Conservation (phyloP, 2,888 invertebrate genomes). For the Sisyra nigra region DNA sequence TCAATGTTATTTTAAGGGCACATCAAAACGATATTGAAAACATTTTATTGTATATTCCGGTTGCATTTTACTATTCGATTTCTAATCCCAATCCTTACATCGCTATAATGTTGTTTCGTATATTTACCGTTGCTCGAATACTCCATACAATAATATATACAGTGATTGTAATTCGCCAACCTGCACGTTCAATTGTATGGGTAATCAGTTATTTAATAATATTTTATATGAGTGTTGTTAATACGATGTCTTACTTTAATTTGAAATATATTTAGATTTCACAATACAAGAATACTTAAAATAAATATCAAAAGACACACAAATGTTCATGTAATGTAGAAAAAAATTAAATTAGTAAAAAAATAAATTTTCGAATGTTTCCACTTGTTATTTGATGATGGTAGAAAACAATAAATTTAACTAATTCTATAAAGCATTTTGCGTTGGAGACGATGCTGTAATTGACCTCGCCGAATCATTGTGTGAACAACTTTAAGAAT, state of each 20-base stretch:
- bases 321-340: slow-evolving; percentile 14
- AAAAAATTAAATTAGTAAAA: slow-evolving; percentile 13
- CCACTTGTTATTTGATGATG: too few relatives aligned
- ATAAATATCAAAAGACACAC: slow-evolving; percentile 13
- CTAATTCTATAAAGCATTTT: slow-evolving; percentile 91
- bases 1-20: slow-evolving; percentile 32
- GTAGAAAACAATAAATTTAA: slow-evolving; percentile 35
- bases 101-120: slow-evolving; percentile 37
- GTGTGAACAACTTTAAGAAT: slow-evolving; percentile 83
- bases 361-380: too few relatives aligned
- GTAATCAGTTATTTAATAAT: slow-evolving; percentile 16
- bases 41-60: slow-evolving; percentile 44
- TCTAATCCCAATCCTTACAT: slow-evolving; percentile 34
- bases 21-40: slow-evolving; percentile 59
- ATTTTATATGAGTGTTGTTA: slow-evolving; percentile 16
- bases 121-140: slow-evolving; percentile 36
- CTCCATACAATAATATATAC: slow-evolving; percentile 49
- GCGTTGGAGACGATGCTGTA: slow-evolving; percentile 91
- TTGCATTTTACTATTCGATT: slow-evolving; percentile 40
- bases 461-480: slow-evolving; percentile 88
- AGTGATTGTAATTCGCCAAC: slow-evolving; percentile 41
- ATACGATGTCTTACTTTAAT: slow-evolving; percentile 8
- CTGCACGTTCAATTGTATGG: slow-evolving; percentile 18
- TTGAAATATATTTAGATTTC: slow-evolving; percentile 1
- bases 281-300: slow-evolving; percentile 13